Conservation (phyloP, 2,888 invertebrate genomes). For the Idaea biselata region DNA sequence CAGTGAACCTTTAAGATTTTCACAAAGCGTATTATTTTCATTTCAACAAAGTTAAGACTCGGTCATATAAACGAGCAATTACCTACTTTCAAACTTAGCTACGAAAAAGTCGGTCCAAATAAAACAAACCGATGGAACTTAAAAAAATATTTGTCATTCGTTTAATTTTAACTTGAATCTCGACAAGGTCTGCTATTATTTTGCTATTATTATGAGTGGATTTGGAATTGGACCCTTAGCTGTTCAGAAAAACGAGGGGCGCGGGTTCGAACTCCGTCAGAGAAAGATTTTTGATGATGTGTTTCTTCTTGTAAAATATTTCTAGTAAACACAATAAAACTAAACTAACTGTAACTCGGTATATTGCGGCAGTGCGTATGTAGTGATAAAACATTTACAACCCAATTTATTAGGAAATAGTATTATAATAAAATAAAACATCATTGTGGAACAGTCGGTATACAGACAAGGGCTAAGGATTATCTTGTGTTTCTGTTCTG, state of each 20-base stretch:
- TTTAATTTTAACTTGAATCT: not conserved
- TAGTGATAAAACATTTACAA: not conserved
- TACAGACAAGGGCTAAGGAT: too few relatives aligned
- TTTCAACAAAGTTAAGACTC: constrained; percentile 17
- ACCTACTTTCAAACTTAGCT: not conserved
- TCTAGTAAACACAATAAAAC: too few relatives aligned
- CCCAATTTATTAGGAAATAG: too few relatives aligned
- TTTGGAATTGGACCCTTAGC: too few relatives aligned
- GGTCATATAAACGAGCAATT: not conserved
- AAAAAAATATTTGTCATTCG: not conserved
- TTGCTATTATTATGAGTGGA: not conserved
- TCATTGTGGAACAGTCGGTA: too few relatives aligned
- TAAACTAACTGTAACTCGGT: not conserved
- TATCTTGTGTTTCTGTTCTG: too few relatives aligned
- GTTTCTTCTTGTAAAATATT: too few relatives aligned
- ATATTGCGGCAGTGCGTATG: not conserved
- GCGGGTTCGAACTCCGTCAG: too few relatives aligned
- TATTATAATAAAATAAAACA: too few relatives aligned
- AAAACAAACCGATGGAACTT: not conserved
- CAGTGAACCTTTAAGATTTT: constrained; percentile 27
- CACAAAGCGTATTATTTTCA: constrained; percentile 16
- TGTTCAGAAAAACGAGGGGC: too few relatives aligned
- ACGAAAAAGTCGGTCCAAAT: not conserved
- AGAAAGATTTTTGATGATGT: too few relatives aligned
- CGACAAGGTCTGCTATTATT: not conserved